Evolutionary conservation across 2,797 vertebrate species (phyloP).

Genomic region (Poecilia velifera): DNA sequence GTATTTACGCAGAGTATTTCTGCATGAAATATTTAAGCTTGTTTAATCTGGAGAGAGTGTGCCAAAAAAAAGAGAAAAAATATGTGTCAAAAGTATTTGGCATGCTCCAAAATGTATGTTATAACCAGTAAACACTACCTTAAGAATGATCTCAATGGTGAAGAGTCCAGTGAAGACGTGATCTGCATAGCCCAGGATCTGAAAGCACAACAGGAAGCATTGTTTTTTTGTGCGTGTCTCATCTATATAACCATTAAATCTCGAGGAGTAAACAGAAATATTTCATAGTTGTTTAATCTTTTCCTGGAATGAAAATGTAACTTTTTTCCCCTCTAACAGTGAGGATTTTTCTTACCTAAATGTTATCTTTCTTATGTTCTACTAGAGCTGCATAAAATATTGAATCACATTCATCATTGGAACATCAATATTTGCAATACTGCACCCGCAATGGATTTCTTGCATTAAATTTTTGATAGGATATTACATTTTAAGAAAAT

Average conservation of each 20-base stretch:
- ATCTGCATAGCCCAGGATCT: conserved; percentile 99
- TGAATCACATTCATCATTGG: not conserved
- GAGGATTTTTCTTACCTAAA: not conserved
- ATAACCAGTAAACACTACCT: conserved; percentile 81
- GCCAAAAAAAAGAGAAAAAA: not conserved
- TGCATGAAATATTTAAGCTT: not conserved
- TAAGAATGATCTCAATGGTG: conserved; percentile 99
- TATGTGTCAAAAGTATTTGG: not conserved
- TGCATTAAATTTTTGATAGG: not conserved
- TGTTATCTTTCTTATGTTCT: not conserved
- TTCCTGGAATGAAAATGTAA: not conserved
- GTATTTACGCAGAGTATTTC: not conserved
- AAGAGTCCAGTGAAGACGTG: conserved; percentile 99
- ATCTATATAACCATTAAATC: not conserved
- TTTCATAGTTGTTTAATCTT: not conserved
- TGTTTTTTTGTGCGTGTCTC: not conserved
- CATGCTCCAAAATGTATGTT: not conserved
- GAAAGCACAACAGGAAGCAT: conserved; percentile 50
- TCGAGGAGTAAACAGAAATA: not conserved
- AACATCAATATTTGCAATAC: not conserved
- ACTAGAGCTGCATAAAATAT: not conserved
- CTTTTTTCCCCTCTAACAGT: not conserved
- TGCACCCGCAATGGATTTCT: not conserved
- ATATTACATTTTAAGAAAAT: not conserved
- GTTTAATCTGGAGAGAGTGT: not conserved